Evolutionary conservation across 2,888 invertebrate genomes (phyloP).

Genomic region (Sphinx pinastri): DNA sequence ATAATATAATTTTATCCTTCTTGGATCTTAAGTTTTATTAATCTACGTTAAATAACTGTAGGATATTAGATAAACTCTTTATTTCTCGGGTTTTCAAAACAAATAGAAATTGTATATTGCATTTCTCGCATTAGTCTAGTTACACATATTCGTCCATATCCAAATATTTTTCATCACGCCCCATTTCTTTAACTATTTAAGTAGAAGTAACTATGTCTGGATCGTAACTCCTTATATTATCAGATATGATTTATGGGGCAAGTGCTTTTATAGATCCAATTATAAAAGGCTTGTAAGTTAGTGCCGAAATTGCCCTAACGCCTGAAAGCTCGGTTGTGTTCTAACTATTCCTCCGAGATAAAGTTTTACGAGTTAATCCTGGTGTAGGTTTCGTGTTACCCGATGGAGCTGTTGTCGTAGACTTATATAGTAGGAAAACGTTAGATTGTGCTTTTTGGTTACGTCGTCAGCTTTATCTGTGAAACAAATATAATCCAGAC

Average conservation of each 20-base stretch:
- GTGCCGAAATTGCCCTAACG: background rate
- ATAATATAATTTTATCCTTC: no score
- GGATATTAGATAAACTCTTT: no score
- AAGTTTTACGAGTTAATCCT: constrained; percentile 12
- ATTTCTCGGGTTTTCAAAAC: no score
- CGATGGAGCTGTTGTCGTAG: background rate
- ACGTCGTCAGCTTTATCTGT: no score
- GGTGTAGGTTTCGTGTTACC: background rate
- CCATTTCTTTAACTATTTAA: background rate
- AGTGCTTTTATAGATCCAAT: background rate
- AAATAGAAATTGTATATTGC: no score
- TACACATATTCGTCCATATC: no score
- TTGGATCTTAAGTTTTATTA: no score
- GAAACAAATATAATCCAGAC: no score
- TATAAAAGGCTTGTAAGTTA: background rate
- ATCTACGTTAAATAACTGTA: no score
- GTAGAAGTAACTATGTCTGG: background rate
- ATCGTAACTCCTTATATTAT: background rate
- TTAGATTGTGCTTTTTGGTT: background rate
- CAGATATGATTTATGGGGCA: background rate
- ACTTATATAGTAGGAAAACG: no score
- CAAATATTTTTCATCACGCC: background rate
- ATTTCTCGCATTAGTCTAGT: no score
- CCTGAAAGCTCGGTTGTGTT: background rate
- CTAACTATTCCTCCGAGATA: constrained; percentile 3